Conservation (phyloP, 2,797 vertebrate species). For the Eulemur rubriventer region DNA sequence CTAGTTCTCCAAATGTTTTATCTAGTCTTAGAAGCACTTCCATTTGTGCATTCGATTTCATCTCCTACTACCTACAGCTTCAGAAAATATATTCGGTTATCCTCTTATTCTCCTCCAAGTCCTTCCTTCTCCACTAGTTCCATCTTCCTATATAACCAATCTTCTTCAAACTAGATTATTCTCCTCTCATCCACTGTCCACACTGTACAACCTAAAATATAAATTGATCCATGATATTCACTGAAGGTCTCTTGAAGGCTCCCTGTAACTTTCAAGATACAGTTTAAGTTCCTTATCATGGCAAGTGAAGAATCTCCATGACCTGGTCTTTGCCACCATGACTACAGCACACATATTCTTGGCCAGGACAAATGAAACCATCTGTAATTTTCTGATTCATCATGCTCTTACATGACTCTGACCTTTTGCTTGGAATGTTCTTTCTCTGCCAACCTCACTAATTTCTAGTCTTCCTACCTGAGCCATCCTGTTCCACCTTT, state of each 20-base stretch:
- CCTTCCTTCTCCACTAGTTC: not conserved
- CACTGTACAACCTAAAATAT: not conserved
- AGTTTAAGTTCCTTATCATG: not conserved
- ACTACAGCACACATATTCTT: not conserved
- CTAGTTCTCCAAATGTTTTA: not conserved
- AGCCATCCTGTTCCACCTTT: not conserved
- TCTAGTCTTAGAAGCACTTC: not conserved
- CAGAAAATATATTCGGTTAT: not conserved
- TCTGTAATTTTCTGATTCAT: not conserved
- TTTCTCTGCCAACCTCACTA: not conserved
- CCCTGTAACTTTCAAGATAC: not conserved
- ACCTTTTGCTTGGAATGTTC: not conserved
- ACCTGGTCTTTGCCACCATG: not conserved
- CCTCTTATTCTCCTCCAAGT: not conserved
- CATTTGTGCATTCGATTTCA: not conserved
- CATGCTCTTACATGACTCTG: not conserved
- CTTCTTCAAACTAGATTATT: not conserved
- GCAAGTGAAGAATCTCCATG: not conserved
- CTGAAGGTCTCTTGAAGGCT: not conserved
- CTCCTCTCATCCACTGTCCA: not conserved
- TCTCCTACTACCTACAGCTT: not conserved
- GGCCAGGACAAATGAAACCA: not conserved
- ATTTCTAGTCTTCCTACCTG: slow-evolving; percentile 1
- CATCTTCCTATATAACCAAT: not conserved
- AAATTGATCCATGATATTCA: not conserved